Conservation (phyloP, 2,797 vertebrate species). For the Molossus molossus region DNA sequence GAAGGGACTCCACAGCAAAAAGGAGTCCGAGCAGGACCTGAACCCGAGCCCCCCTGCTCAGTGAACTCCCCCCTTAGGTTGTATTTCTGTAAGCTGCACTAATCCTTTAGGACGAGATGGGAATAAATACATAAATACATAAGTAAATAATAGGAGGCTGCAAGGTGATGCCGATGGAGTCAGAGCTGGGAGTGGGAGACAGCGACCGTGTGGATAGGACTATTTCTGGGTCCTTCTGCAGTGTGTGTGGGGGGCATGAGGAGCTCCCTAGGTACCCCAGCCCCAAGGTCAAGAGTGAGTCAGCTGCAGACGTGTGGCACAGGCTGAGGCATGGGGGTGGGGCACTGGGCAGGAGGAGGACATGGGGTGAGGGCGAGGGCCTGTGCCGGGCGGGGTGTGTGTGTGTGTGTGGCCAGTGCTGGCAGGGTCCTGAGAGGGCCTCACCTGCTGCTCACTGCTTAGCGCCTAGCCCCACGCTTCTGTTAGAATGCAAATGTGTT, state of each 20-base stretch:
- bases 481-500: slow-evolving; percentile 1
- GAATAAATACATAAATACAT: slow-evolving; percentile 55
- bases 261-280: background rate
- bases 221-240: background rate
- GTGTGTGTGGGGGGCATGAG: background rate
- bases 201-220: fast-evolving
- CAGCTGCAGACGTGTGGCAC: background rate
- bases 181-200: slow-evolving; percentile 14
- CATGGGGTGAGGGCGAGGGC: too few relatives aligned
- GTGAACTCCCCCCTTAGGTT: background rate
- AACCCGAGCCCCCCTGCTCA: background rate
- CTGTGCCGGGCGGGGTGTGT: background rate
- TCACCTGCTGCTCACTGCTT: background rate
- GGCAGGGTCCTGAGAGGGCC: background rate
- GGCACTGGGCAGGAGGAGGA: background rate
- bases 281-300: background rate
- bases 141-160: slow-evolving; percentile 43
- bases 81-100: slow-evolving; percentile 67
- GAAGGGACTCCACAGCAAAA: background rate
- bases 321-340: background rate
- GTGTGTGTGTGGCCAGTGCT: background rate
- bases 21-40: background rate
- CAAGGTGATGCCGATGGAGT: background rate
- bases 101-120: background rate
- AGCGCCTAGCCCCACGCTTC: background rate